phyloP scores from a whole-genome alignment of 2,888 invertebrate genomes.

The Catocala nupta region DNA sequence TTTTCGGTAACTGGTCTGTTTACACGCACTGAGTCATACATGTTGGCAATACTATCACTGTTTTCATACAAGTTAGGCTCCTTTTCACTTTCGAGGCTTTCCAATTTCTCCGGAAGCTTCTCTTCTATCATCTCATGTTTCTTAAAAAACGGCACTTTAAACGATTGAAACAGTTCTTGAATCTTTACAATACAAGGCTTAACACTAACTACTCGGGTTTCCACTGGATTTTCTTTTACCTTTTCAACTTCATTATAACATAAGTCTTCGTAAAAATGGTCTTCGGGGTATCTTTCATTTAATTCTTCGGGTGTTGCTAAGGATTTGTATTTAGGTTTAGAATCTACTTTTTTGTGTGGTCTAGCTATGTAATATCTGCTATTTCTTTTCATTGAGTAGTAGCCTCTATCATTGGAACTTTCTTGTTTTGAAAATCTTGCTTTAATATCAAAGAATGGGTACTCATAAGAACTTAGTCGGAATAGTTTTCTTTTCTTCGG shows the following conservation, averaged over 20 bases:
- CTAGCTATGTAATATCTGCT: constrained; percentile 67
- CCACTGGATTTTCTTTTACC: constrained; percentile 39
- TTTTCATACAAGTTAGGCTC: constrained; percentile 71
- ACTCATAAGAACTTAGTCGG: constrained; percentile 78
- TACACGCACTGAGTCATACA: constrained; percentile 80
- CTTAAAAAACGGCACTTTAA: constrained; percentile 78
- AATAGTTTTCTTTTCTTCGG: constrained; percentile 71
- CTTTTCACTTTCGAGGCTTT: constrained; percentile 46
- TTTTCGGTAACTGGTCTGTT: constrained; percentile 29
- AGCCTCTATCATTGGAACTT: constrained; percentile 73
- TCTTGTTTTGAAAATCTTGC: constrained; percentile 70
- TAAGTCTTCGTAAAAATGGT: constrained; percentile 82
- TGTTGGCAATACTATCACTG: constrained; percentile 65
- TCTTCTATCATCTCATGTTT: constrained; percentile 61
- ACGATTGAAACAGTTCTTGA: constrained; percentile 77
- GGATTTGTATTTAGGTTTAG: constrained; percentile 73
- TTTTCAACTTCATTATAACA: constrained; percentile 72
- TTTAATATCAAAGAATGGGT: constrained; percentile 74
- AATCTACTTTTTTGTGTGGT: constrained; percentile 65
- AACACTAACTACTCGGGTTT: constrained; percentile 38
- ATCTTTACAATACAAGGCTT: constrained; percentile 77
- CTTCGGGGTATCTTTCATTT: constrained; percentile 68
- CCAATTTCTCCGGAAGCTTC: constrained; percentile 23
- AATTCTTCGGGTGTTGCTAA: constrained; percentile 67
- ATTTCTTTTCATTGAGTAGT: constrained; percentile 77